Base-by-base conservation (phyloP, 2,113 vertebrate genomes). In the Empidonax alnorum region DNA sequence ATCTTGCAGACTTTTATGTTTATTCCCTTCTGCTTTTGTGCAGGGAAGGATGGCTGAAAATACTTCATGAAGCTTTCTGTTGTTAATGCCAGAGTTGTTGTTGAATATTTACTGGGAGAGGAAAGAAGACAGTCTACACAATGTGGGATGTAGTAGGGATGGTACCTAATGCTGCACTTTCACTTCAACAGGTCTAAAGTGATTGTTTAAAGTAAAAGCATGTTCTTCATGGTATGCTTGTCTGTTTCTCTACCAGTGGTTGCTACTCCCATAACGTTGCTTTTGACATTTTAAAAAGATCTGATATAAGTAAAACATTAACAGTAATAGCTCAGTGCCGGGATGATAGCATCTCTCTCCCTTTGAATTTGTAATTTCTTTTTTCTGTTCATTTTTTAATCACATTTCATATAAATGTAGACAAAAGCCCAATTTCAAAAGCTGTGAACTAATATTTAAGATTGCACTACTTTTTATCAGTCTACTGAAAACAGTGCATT, bases 341-440 rank as follows among this genome's bases (percentile, higher is more conserved):
- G 74, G 23, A 33, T 68, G 37, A 65, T 31, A 44, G 37, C 66
- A n/a, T 67, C 30, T 30, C 22, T 47, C 39, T 49, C 22, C 23
- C 19, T 78, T 86, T 83, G 52, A 63, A 35, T 52, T 41, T 27
- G 13, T 42, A 15, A 18, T 47, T 8, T 14, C 12, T 59, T 71
- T 67, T 47, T 71, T 58, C 20, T 63, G 4, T 49, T 63, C 28
- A 37, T 7, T 49, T 78, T 84, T 81, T 78, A 10, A 63, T 68
- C 13, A n/a, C 2, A 23, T 25, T 58, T 85, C 14, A 6, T 4
- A 4, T 20, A 86, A 55, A 35, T 30, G 3, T 31, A 14, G 59
- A 7, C 3, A 39, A 74, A 66, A 4, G 0, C 4, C 10, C 0
- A 2, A 3, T 61, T 24, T 78, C 67, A 20, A 53, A 72, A 85